These are phyloP conservation scores for Microcebus griseorufus DNA, from an alignment of 2,113 vertebrate genomes.

Conservation along the genomic window DNA sequence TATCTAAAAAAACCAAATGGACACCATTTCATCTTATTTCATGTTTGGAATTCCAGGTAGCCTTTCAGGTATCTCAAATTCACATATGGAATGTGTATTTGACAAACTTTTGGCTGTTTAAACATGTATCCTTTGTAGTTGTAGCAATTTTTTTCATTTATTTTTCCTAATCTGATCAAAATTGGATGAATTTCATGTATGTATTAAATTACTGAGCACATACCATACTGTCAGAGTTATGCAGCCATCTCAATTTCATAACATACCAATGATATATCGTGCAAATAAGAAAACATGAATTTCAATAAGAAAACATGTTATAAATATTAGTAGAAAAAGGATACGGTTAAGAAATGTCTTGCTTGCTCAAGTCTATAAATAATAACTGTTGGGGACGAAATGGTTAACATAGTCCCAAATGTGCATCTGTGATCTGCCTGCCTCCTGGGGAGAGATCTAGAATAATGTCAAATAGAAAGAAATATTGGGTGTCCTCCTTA, in stretches of 20 bases:
- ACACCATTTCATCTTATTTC: slow-evolving; percentile 55
- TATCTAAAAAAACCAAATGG: slow-evolving; percentile 31
- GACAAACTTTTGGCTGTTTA: neutral
- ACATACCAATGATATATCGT: neutral
- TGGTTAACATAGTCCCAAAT: slow-evolving; percentile 22
- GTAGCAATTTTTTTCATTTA: slow-evolving; percentile 32
- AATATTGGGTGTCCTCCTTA: neutral
- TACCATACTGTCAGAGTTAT: neutral
- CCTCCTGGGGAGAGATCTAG: neutral
- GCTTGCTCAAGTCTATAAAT: neutral
- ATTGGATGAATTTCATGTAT: neutral
- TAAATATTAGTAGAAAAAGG: neutral
- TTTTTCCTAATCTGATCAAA: slow-evolving; percentile 15
- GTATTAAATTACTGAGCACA: neutral
- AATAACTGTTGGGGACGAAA: neutral
- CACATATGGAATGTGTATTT: slow-evolving; percentile 16
- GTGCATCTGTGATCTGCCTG: neutral
- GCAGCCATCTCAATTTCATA: neutral
- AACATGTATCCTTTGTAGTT: neutral
- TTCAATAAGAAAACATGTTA: neutral
- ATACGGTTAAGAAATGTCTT: neutral
- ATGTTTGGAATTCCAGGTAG: slow-evolving; percentile 55
- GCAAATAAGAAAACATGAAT: neutral
- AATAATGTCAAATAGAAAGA: slow-evolving; percentile 38
- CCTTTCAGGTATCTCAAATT: slow-evolving; percentile 9